Base-by-base conservation (phyloP, 2,113 vertebrate genomes). In the Nettapus auritus region DNA sequence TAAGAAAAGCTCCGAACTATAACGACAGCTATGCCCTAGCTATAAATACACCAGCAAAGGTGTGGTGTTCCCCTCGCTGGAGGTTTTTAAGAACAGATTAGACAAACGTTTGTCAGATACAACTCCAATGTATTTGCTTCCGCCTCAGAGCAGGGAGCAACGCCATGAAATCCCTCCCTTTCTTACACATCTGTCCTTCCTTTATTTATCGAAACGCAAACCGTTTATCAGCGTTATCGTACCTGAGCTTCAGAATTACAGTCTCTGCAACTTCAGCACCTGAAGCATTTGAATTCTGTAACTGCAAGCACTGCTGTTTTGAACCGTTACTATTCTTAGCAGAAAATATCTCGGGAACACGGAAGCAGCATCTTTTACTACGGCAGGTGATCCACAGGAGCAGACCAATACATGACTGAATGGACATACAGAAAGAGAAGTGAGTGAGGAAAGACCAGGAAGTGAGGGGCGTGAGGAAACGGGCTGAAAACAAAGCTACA, bases 31-130 rank as follows among this genome's bases (percentile, higher is more conserved):
- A 74, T 3, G 34, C 36, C 63, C 36, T 8, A 78, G 56, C 66
- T 95, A 92, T 86, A 95, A 93, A 93, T 82, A 94, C 87, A 68
- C 8, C 36, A 66, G 53, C 16, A 63, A 76, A 95, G 84, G 67
- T 94, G 78, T 73, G 93, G 91, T 87, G 85, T 89, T 97, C 66
- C 66, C 75, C 84, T 86, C 33, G 44, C 82, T 3, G 34, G 19
- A 62, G 11, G 5, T 82, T 92, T 92, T 93, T 15, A 69, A 92
- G 60, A 75, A 26, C 21, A 67, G 17, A 85, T 85, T 21, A 82
- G 50, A 69, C 38, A 73, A 87, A 66, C 3, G 4, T 62, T 34
- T 87, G 23, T 76, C 81, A 50, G 25, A 88, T n/a, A 17, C 7
- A 4, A 84, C 57, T 79, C 89, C 74, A 69, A 34, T 4, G 3